Percentiles rank a stretch among this genome's conserved stretches.
phyloP scores from a whole-genome alignment of 2,113 vertebrate species.

The Thunnus thynnus region DNA sequence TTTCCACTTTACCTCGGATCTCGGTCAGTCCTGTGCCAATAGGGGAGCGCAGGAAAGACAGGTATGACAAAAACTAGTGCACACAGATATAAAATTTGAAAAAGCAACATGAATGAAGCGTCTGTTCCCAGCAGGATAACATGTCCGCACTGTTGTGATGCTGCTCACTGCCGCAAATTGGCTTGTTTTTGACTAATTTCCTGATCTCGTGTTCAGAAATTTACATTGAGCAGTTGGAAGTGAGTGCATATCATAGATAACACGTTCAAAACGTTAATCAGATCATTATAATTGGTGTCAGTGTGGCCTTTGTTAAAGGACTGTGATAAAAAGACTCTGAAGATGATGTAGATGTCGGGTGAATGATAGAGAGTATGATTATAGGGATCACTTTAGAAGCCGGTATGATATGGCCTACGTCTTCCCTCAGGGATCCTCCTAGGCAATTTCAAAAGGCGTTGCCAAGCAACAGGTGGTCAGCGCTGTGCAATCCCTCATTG shows the following conservation, averaged over 20 bases:
- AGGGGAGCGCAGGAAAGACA: constrained; percentile 95
- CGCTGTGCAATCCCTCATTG: constrained; percentile 45
- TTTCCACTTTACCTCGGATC: constrained; percentile 93
- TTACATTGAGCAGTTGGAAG: background rate
- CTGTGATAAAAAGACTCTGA: background rate
- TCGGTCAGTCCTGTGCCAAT: constrained; percentile 92
- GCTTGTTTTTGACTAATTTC: constrained; percentile 6
- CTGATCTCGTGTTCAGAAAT: background rate
- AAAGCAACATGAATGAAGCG: background rate
- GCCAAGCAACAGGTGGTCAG: constrained; percentile 78
- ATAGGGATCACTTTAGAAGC: constrained; percentile 33
- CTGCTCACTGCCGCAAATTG: background rate
- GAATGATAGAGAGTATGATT: constrained; percentile 25
- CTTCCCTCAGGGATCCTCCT: constrained; percentile 45
- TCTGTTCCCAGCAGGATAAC: background rate
- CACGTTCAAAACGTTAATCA: background rate
- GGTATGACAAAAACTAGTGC: constrained; percentile 80
- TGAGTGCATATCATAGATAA: too few species aligned
- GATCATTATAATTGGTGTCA: background rate
- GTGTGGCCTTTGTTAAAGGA: background rate
- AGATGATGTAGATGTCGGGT: constrained; percentile 6
- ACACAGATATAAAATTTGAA: background rate
- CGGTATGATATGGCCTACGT: constrained; percentile 23
- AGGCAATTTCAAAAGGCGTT: constrained; percentile 64
- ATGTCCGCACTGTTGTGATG: background rate